A percentile compares a stretch with the other conserved stretches of the same genome.
These are phyloP conservation scores for Brachionus sp. DNA, from an alignment of 1,140 invertebrate genomes.

Conservation along the genomic window DNA sequence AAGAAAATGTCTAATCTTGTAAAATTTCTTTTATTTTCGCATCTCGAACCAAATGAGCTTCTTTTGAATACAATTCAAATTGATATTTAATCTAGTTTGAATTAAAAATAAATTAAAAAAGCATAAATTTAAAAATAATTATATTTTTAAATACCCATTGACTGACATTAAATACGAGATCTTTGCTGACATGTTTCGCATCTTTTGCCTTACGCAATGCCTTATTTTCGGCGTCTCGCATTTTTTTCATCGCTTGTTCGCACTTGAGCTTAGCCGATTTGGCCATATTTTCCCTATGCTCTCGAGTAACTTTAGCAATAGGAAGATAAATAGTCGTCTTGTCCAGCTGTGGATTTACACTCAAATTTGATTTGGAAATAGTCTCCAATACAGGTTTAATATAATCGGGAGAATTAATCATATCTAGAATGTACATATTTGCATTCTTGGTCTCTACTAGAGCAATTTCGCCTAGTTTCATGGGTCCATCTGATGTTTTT, in stretches of 20 bases:
- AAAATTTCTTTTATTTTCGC: constrained; percentile 42
- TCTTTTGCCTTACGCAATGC: constrained; percentile 69
- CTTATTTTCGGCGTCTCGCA: constrained; percentile 75
- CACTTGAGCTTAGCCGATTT: constrained; percentile 80
- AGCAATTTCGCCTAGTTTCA: constrained; percentile 80
- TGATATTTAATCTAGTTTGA: constrained; percentile 39
- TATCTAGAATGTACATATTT: constrained; percentile 77
- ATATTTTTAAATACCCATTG: constrained; percentile 57
- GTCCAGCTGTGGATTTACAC: constrained; percentile 89
- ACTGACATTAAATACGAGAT: constrained; percentile 67
- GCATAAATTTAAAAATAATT: not conserved
- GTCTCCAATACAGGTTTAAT: constrained; percentile 73
- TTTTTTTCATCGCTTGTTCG: constrained; percentile 71
- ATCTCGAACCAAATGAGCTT: constrained; percentile 23
- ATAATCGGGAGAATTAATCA: constrained; percentile 72
- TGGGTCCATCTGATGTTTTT: constrained; percentile 74
- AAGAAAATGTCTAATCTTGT: not conserved
- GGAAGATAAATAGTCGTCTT: constrained; percentile 81
- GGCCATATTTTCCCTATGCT: constrained; percentile 77
- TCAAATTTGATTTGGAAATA: constrained; percentile 75
- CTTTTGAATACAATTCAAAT: constrained; percentile 24
- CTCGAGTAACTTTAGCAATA: constrained; percentile 83
- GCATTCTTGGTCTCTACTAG: constrained; percentile 80
- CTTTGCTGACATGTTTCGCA: constrained; percentile 62
- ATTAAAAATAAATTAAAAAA: not conserved